These are phyloP conservation scores for Cydia fagiglandana DNA, from an alignment of 1,140 invertebrate genomes.

Conservation along the genomic window DNA sequence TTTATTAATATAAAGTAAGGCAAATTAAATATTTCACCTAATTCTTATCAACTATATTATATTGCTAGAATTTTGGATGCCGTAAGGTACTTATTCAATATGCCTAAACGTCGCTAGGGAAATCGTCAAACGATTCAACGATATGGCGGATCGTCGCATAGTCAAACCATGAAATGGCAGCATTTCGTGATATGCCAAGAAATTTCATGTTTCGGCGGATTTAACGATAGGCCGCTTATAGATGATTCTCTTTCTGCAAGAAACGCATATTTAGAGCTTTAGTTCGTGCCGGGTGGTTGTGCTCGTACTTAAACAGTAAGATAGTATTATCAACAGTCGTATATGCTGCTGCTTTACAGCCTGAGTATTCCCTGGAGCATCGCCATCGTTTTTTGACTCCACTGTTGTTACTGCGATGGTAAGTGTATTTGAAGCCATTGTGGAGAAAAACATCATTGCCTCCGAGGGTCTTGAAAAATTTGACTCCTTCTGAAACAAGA, in stretches of 20 bases:
- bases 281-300: neutral
- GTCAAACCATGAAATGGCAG: too few species aligned
- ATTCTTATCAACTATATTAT: too few species aligned
- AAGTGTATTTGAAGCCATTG: neutral
- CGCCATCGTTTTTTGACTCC: conserved; percentile 21
- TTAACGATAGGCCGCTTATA: too few species aligned
- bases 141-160: too few species aligned
- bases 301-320: neutral
- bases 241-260: neutral
- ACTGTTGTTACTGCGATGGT: neutral
- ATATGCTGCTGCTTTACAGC: neutral
- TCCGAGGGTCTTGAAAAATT: neutral
- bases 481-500: neutral
- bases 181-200: too few species aligned
- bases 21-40: too few species aligned
- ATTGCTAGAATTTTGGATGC: too few species aligned
- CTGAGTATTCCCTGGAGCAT: neutral
- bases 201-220: too few species aligned
- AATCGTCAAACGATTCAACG: too few species aligned
- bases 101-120: too few species aligned
- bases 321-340: neutral
- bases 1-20: too few species aligned
- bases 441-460: neutral
- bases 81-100: too few species aligned
- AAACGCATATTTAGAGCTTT: neutral